Base-by-base conservation (phyloP, 2,113 vertebrate genomes). In the Leptodactylus fuscus region DNA sequence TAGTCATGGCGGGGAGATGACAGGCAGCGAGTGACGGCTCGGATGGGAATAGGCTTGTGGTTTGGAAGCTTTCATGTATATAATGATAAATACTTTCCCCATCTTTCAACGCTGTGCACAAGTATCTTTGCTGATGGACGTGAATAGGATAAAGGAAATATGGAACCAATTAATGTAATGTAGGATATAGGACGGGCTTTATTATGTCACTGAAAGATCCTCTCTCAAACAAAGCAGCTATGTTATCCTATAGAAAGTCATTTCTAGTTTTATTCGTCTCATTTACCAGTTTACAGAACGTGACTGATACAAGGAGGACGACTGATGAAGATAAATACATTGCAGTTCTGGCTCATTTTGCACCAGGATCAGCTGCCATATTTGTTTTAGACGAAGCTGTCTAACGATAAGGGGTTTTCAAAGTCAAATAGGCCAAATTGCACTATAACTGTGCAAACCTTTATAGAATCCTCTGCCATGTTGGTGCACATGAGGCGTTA, bases 121-220 rank as follows among this genome's bases (percentile, higher is more conserved):
- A 55, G 29, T 83, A 44, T 29, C 71, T 41, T 75, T 74, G 51
- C 2, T 82, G 67, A 82, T 5, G 71, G 29, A 71, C 69, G 60
- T 74, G 15, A 58, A 60, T 60, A 83, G 34, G 69, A 53, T 12
- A 9, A 24, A 36, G 67, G 32, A 83, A 83, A 73, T 74, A 60
- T 83, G 81, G 81, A 73, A 53, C 55, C 81, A 82, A 82, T 82
- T 82, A 71, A 22, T 55, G 34, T 24, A 22, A 36, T 51, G 34
- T 51, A 16, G 67, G 22, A 71, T 55, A 5, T 22, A 20, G 32
- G 12, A 32, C 18, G 67, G 38, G 48, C 60, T 71, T 34, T 18
- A 27, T 13, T 53, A n/a, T 82, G 29, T 71, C 32, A 82, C 46
- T 53, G 20, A 32, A 34, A 38, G 44, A 82, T 70, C 20, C 15